Evolutionary conservation across 1,140 invertebrate species (phyloP), one percentile per base, ranked within the genome.

Genomic region (Uloborus diversus): DNA sequence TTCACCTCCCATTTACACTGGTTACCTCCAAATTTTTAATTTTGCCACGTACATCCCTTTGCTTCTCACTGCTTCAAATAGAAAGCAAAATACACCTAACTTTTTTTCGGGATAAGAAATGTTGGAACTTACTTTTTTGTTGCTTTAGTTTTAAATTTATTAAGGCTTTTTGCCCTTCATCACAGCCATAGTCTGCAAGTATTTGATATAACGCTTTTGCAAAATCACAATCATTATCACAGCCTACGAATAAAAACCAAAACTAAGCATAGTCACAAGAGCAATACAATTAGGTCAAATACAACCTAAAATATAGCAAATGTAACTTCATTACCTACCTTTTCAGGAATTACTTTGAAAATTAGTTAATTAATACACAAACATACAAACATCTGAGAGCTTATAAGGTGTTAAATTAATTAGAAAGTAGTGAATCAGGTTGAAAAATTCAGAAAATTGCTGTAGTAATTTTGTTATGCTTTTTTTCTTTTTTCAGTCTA

Each of bases 181-280:
- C 32, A 66, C 35, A 7, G 9, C 62, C 51, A 13, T 64, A 30
- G 42, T 78, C 62, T 28, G 32, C 61, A 37, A 56, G 30, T n/a
- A 65, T 65, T 5, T 65, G 42, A 57, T 35, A 65, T n/a, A 78
- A 42, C 13, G 73, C 30, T 37, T 28, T 27, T 9, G 73, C 59
- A 35, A 78, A 78, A 42, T 78, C 73, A 7, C 65, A 65, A 13
- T 78, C 61, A 14, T 5, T 2, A 11, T 56, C 11, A 33, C 47
- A 65, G 37, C 62, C 73, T 75, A 13, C 4, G 32, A 51, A n/a
- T 37, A 28, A 23, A 23, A 2, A 33, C 30, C 20, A 56, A 25
- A 56, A 57, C 9, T 2, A 30, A 28, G 9, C 30, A 27, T 7
- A 28, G 23, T 59, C 13, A 9, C 5, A 25, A 11, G 14, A 11